Conservation (phyloP, 1,140 invertebrate genomes). For the Drosophila nikananu region DNA sequence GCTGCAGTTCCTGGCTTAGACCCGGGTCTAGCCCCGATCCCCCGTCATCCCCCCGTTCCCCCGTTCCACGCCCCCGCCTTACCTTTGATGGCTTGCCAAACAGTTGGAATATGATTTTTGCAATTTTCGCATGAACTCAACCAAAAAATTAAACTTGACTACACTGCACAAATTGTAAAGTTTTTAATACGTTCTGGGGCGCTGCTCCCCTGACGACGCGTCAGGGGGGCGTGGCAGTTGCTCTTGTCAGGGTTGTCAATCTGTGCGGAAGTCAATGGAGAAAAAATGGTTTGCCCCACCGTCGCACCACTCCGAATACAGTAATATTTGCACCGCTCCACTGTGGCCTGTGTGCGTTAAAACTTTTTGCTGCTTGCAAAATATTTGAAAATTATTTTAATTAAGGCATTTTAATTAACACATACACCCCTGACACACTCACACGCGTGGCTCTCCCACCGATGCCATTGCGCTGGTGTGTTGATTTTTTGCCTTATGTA, state of each 20-base stretch:
- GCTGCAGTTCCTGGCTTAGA: conserved; percentile 44
- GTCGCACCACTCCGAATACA: conserved; percentile 20
- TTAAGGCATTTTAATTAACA: conserved; percentile 81
- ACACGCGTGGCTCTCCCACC: conserved; percentile 7
- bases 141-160: conserved; percentile 83
- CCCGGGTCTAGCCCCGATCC: neutral
- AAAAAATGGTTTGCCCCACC: conserved; percentile 30
- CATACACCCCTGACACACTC: conserved; percentile 43
- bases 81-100: conserved; percentile 81
- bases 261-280: conserved; percentile 66
- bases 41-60: neutral
- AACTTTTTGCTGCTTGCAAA: conserved; percentile 50
- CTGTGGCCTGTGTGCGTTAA: conserved; percentile 18
- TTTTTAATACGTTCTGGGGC: conserved; percentile 76
- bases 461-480: conserved; percentile 20
- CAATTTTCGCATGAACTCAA: conserved; percentile 83
- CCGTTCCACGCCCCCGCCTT: conserved; percentile 24
- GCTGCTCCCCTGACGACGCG: conserved; percentile 10
- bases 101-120: conserved; percentile 83
- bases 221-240: conserved; percentile 48
- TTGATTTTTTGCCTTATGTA: conserved; percentile 16
- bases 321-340: conserved; percentile 33
- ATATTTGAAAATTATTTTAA: conserved; percentile 78
- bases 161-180: conserved; percentile 78
- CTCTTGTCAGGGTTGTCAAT: conserved; percentile 71